Base-by-base conservation (phyloP, 2,797 vertebrate genomes). In the Aulostomus chinensis region DNA sequence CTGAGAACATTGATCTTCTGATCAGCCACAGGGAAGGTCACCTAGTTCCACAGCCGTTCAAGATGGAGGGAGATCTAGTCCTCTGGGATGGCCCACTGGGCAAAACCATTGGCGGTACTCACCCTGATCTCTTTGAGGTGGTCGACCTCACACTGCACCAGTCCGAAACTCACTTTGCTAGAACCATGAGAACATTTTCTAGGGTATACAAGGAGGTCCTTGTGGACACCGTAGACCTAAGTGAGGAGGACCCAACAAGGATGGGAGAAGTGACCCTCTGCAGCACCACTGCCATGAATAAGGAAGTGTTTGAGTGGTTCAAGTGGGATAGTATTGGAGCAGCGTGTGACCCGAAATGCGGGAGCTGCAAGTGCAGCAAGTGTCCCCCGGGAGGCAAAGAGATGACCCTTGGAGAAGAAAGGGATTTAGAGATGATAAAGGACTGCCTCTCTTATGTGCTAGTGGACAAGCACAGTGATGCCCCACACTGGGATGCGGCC, bases 391-490 rank as follows among this genome's bases (percentile, higher is more conserved):
- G 45, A 17, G 46, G 56, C 4, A 34, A 66, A 33, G 62, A 58
- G 15, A 66, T 66, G 37, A 58, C 54, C 17, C 48, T 58, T 0
- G 24, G 17, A 35, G 54, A 66, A 14, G 62, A 66, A 25, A 53
- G 48, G 14, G 56, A 68, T 12, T 6, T 68, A 1, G 48, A 68
- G 12, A 36, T 39, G 1, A 42, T 68, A 10, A 68, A 36, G 35
- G 36, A 33, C 10, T 39, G 51, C 4, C 29, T 56, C 25, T 17
- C 57, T 5, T 61, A 58, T 3, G 35, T 37, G 4, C 26, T 11
- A 10, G 11, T n/a, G 1, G 35, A 37, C 18, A 37, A 37, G n/a
- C n/a, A 37, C 2, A 7, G 35, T 1, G 7, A 8, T 1, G 2
- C 18, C 5, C 35, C 35, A 2, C 35, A 37, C 18, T 37, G 35